These are phyloP conservation scores for Condylostylus longicornis DNA, from an alignment of 1,140 invertebrate genomes.

Conservation along the genomic window DNA sequence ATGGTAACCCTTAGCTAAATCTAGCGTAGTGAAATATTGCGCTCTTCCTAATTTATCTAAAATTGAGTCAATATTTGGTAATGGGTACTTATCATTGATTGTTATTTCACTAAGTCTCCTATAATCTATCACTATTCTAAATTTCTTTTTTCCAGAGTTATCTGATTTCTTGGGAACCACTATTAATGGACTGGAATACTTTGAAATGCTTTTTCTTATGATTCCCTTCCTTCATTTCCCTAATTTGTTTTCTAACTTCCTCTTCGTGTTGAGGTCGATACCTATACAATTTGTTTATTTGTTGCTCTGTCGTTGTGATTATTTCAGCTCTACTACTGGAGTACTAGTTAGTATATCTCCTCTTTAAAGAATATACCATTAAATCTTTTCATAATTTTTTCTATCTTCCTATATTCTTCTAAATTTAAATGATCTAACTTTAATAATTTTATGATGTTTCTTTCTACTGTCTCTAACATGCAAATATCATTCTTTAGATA, in stretches of 20 bases:
- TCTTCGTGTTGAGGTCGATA: constrained; percentile 25
- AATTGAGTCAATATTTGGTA: constrained; percentile 31
- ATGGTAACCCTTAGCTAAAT: constrained; percentile 28
- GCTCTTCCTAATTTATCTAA: constrained; percentile 26
- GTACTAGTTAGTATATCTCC: no score
- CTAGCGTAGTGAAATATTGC: constrained; percentile 29
- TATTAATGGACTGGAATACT: constrained; percentile 27
- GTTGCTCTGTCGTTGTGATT: constrained; percentile 10
- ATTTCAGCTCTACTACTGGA: no score
- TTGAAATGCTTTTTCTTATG: constrained; percentile 21
- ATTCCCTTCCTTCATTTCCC: constrained; percentile 28
- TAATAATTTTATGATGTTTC: no score
- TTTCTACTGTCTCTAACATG: no score
- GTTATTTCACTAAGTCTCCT: constrained; percentile 29
- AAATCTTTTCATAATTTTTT: no score
- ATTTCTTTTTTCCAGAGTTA: constrained; percentile 8
- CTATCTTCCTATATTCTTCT: no score
- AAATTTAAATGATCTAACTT: no score
- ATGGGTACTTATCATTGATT: constrained; percentile 33
- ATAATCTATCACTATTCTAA: constrained; percentile 27
- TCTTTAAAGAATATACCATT: no score
- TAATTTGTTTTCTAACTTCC: constrained; percentile 17
- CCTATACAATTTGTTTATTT: constrained; percentile 21
- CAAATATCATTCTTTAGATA: no score
- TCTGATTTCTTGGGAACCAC: constrained; percentile 25